Evolutionary conservation across 2,113 vertebrate species (phyloP).

Genomic region (Rallus limicola): DNA sequence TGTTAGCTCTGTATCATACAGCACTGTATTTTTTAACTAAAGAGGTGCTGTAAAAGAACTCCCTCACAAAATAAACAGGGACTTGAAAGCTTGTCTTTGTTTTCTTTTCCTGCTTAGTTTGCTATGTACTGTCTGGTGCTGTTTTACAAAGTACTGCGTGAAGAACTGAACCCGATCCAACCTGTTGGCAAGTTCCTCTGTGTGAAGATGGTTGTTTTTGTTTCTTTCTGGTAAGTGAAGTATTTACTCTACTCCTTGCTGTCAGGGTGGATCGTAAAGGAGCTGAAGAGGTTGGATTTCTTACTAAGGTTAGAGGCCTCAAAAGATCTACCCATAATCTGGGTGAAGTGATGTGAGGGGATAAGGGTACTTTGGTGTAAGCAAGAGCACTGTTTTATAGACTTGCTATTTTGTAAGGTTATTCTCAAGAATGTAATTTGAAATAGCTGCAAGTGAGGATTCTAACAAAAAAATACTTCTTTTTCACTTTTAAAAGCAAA

Average conservation of each 20-base stretch:
- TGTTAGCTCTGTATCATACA: background rate
- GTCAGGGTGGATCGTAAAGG: background rate
- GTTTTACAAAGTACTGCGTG: slow-evolving; percentile 92
- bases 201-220: slow-evolving; percentile 98
- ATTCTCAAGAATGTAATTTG: background rate
- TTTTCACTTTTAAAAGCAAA: background rate
- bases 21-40: background rate
- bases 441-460: too few species aligned
- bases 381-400: background rate
- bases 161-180: slow-evolving; percentile 92
- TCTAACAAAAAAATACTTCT: fast-evolving
- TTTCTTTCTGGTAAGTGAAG: slow-evolving; percentile 93
- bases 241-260: fast-evolving
- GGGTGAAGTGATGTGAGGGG: background rate
- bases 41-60: background rate
- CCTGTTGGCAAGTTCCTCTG: slow-evolving; percentile 98
- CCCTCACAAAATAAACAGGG: background rate
- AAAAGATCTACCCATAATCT: background rate
- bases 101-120: slow-evolving; percentile 80
- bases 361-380: background rate
- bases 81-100: background rate
- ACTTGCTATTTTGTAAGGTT: background rate
- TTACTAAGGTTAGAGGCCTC: background rate
- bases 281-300: background rate
- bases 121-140: slow-evolving; percentile 98